These are phyloP conservation scores for Luidia sarsii DNA, from an alignment of 53 echinoderm and acorn worm species.

Conservation along the genomic window DNA sequence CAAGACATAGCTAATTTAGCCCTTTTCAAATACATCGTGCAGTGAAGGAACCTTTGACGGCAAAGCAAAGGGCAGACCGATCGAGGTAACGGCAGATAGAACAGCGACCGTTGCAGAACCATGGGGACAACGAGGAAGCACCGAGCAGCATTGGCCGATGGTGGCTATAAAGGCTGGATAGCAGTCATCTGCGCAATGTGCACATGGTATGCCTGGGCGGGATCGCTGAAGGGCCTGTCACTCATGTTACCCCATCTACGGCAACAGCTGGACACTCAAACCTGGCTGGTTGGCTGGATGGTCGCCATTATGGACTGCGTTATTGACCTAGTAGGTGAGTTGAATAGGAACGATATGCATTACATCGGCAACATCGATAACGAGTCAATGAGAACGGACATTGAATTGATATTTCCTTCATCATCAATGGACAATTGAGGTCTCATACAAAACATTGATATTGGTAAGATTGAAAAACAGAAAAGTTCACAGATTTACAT, in stretches of 20 bases:
- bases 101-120: too few species aligned
- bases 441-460: too few species aligned
- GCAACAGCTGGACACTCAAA: slow-evolving; percentile 5
- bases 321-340: slow-evolving; percentile 5
- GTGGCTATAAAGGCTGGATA: background rate
- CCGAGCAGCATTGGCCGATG: too few species aligned
- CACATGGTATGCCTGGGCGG: background rate
- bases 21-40: too few species aligned
- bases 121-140: too few species aligned
- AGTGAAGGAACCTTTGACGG: too few species aligned
- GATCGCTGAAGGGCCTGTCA: background rate
- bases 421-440: too few species aligned
- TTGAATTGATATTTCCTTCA: background rate
- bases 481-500: too few species aligned
- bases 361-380: background rate
- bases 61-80: too few species aligned
- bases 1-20: too few species aligned
- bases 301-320: slow-evolving; percentile 2
- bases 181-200: slow-evolving; percentile 1
- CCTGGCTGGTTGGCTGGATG: slow-evolving; percentile 28
- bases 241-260: slow-evolving; percentile 5
- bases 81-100: too few species aligned
- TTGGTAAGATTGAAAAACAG: too few species aligned
- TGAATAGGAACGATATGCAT: background rate
- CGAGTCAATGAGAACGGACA: background rate